Base-by-base conservation (phyloP, 2,888 invertebrate species). In the Athalia rosae region DNA sequence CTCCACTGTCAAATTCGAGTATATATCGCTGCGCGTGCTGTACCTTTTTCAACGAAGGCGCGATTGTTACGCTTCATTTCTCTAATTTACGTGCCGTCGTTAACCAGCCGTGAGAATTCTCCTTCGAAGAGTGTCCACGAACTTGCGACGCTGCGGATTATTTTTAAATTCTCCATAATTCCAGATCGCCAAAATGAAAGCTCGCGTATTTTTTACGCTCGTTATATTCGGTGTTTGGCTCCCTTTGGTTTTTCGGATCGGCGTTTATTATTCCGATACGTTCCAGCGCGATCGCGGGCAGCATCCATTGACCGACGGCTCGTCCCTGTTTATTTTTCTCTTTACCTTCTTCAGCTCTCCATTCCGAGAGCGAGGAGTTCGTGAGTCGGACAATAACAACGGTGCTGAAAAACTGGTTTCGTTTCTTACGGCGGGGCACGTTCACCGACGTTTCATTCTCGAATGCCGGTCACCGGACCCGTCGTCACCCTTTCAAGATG, bases 301-400 rank as follows among this genome's bases (percentile, higher is more conserved):
- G 77, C 76, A 58, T 71, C 74, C 59, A 61, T 77, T 43, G 67
- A 66, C 77, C 50, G 64, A 48, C 66, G 8, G 76, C 48, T 48
- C 47, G 48, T 50, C 45, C 53, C 56, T 64, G 28, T 0, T 28
- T 2, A 28, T 28, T n/a, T n/a, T n/a, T 28, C 28, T 28, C 28
- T 2, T 28, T 77, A 73, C 48, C 61, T 58, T 59, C 53, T 53
- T 53, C 9, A 58, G 41, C 71, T 78, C 66, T 79, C 64, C 28
- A 45, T 61, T 76, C 50, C 15, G 56, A 56, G 63, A 76, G 66
- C 76, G 76, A 66, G 64, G 67, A 74, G 76, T 64, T 80, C 79
- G 79, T 78, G 79, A 80, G 78, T 76, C 79, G 81, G 81, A 82
- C 81, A 81, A 82, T 82, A 81, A 82, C 81, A 80, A 63, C 76